Percentiles rank a stretch among this genome's conserved stretches.
Conservation (phyloP, 2,113 vertebrate genomes). For the Melospiza georgiana region DNA sequence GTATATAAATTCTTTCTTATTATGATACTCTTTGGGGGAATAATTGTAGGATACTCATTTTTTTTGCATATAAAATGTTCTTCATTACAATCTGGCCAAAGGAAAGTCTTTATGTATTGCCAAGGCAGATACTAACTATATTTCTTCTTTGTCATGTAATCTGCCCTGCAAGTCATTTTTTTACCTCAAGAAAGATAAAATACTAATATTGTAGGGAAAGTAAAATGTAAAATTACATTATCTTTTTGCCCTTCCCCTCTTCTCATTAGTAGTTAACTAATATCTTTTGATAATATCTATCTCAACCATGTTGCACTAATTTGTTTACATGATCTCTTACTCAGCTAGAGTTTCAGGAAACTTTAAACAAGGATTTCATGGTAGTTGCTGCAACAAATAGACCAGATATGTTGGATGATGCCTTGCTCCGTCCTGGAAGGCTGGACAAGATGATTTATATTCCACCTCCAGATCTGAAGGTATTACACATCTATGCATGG, state of each 20-base stretch:
- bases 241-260: not conserved
- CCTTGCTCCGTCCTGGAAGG: conserved; percentile 91
- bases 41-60: not conserved
- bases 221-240: not conserved
- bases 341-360: conserved; percentile 84
- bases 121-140: not conserved
- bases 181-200: not conserved
- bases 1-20: not conserved
- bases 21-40: not conserved
- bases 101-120: not conserved
- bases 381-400: conserved; percentile 94
- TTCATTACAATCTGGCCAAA: not conserved
- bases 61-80: not conserved
- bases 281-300: not conserved
- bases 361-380: conserved; percentile 85
- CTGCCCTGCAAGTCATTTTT: not conserved
- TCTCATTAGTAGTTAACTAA: not conserved
- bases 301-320: not conserved
- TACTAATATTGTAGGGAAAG: not conserved
- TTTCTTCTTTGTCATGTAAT: not conserved
- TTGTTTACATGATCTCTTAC: not conserved
- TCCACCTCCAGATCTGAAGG: conserved; percentile 90
- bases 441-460: conserved; percentile 91
- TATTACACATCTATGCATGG: not conserved
- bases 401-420: conserved; percentile 89